Conservation (phyloP, 1,140 invertebrate genomes). For the Pachyrhynchus sulphureomaculatus region DNA sequence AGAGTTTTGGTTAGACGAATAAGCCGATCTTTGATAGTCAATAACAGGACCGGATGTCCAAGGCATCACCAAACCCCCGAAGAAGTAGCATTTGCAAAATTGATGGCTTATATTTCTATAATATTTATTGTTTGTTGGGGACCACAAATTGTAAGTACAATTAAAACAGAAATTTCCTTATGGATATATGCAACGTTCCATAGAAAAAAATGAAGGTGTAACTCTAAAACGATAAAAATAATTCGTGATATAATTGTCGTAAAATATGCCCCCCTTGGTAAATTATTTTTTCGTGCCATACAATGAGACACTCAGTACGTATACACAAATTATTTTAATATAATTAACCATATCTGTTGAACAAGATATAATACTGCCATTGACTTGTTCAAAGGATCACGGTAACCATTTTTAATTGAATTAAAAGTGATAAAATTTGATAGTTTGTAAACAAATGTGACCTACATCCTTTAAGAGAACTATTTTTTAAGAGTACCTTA, state of each 20-base stretch:
- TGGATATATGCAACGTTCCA: no score
- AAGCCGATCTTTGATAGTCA: slow-evolving; percentile 55
- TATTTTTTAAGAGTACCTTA: no score
- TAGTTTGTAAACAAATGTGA: not conserved
- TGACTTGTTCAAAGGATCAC: not conserved
- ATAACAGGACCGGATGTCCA: slow-evolving; percentile 50
- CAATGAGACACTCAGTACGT: no score
- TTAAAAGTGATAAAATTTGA: not conserved
- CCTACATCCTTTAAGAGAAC: not conserved
- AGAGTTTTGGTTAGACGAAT: slow-evolving; percentile 56
- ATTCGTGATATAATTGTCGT: no score
- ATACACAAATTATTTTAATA: no score
- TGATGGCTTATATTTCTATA: slow-evolving; percentile 80
- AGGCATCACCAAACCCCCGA: slow-evolving; percentile 64
- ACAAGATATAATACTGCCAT: no score
- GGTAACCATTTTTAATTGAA: not conserved
- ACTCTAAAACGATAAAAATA: not conserved
- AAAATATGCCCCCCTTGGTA: no score
- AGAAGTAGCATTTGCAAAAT: slow-evolving; percentile 78
- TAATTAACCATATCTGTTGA: no score
- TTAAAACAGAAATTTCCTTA: not conserved
- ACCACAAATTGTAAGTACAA: slow-evolving; percentile 76
- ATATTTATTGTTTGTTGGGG: slow-evolving; percentile 83
- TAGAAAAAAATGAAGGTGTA: no score
- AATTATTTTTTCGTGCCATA: no score